Evolutionary conservation across 2,113 vertebrate species (phyloP), one percentile per base, ranked within the genome.

Genomic region (Caranx melampygus): DNA sequence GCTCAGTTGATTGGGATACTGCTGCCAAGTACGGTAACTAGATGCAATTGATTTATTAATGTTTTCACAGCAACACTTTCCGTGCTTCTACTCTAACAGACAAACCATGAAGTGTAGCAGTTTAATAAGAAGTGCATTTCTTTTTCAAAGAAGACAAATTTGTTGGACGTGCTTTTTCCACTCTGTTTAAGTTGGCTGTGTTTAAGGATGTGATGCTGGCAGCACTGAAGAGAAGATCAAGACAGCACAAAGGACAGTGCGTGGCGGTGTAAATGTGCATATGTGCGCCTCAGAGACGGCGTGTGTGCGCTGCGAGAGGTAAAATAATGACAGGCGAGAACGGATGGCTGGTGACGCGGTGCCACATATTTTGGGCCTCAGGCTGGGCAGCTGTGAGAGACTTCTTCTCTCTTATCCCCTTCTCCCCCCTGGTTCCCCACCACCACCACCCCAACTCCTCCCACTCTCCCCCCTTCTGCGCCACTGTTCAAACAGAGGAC

Each of bases 401-500:
- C 83, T 67, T 79, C 81, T 82, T 74, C 66, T 60, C 42, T 86
- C 79, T 66, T 67, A 44, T 83, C 57, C 76, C 73, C 52, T 35
- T 35, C 49, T 62, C 62, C 54, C 52, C 12, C 12, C 37, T 65
- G 33, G 14, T 44, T 9, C 20, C 26, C 20, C 26, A 26, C 58
- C 0, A 8, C 59, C 49, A 8, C 63, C 33, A 26, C 37, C 37
- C 37, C 37, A 37, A 61, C 35, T 45, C 37, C 73, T 31, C 69
- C 47, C 31, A 26, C 54, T 21, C 68, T 40, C 13, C 12, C 35
- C 33, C 72, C 49, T 66, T 57, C 61, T 15, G 69, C 67, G 10
- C 31, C 79, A 14, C 86, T 91, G 85, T 89, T 92, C 92, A 92
- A 91, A 91, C 89, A 89, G 81, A 91, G 87, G 91, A 93, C 83